These are phyloP conservation scores for Agriopis marginaria DNA, from an alignment of 2,888 invertebrate species.

Conservation along the genomic window DNA sequence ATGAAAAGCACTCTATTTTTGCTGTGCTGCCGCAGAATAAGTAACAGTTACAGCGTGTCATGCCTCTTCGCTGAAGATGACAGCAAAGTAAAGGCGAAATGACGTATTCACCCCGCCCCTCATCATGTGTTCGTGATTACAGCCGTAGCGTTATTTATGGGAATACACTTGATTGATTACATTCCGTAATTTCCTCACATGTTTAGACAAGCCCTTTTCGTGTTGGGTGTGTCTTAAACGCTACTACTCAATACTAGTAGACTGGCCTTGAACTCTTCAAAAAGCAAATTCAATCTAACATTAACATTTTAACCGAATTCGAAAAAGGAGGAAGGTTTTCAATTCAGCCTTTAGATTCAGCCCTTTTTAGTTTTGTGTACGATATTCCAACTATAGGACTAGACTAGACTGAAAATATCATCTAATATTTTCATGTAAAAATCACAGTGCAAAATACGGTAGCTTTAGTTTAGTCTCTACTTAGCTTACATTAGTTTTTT, in stretches of 20 bases:
- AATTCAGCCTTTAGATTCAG: no score
- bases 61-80: constrained; percentile 26
- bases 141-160: constrained; percentile 32
- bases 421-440: not conserved
- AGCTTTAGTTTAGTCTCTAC: no score
- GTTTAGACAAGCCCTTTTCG: constrained; percentile 33
- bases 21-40: not conserved
- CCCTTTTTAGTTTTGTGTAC: no score
- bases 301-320: not conserved
- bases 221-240: constrained; percentile 20
- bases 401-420: not conserved
- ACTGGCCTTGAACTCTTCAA: constrained; percentile 6
- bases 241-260: not conserved
- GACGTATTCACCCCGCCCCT: constrained; percentile 27
- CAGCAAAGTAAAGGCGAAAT: constrained; percentile 29
- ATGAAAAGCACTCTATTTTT: not conserved
- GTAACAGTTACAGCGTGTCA: not conserved
- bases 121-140: constrained; percentile 36
- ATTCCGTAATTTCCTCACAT: constrained; percentile 35
- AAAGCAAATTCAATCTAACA: not conserved
- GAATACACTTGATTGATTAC: constrained; percentile 40
- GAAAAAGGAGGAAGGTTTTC: no score
- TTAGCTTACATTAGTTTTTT: no score
- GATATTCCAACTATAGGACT: not conserved
- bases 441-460: no score